Base-by-base conservation (phyloP, 2,113 vertebrate genomes). In the Ammodytes marinus region DNA sequence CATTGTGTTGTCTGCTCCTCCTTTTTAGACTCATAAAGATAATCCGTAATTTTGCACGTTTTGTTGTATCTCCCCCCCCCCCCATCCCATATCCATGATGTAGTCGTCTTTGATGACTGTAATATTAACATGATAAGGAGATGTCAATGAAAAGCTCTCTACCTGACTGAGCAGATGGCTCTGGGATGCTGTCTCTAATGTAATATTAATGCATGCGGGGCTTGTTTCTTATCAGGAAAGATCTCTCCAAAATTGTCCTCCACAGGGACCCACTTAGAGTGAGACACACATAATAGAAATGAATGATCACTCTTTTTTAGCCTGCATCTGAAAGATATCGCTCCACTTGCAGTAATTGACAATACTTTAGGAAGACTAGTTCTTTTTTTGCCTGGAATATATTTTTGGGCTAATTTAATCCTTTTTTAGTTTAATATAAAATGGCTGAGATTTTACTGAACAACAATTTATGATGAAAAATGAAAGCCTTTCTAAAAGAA, bases 161-260 rank as follows among this genome's bases (percentile, higher is more conserved):
- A 94, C 92, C 92, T 95, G 91, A 89, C 85, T 85, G 86, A 90
- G 89, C 86, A 92, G 85, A 90, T 55, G 82, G 79, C 70, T 82
- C 84, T 91, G 89, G 90, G 91, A 91, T 93, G 83, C 88, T 82
- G 82, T 68, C 27, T 90, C 86, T 93, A 93, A 94, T 95, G 90
- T 89, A 94, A 94, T 94, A 95, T 94, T 94, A 94, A 95, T 95
- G 93, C 88, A 85, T 90, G 86, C 89, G 85, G 92, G 83, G 88
- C 90, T 90, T 86, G 84, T 91, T 94, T 92, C 91, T 93, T 94
- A 93, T 93, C 90, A 90, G 88, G 90, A 89, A 91, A 87, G 91
- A 92, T 94, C 91, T 94, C 80, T 85, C 86, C 85, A 93, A 91
- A 95, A 93, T 88, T 91, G 90, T 91, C 89, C 90, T 92, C 93